Conservation (phyloP, 1,140 invertebrate genomes). For the Drosophila elegans region DNA sequence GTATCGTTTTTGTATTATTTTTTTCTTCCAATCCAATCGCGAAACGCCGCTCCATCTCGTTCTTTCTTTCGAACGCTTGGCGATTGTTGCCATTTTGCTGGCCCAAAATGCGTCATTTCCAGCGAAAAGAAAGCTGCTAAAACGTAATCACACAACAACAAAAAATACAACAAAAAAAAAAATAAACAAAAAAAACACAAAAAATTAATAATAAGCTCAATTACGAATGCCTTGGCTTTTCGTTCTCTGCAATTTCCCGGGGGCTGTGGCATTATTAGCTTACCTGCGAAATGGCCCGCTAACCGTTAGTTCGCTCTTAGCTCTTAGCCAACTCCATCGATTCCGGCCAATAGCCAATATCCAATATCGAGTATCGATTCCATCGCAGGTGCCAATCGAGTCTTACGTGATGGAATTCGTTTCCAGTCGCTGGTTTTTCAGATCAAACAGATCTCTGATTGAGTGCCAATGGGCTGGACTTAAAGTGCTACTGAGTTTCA, state of each 20-base stretch:
- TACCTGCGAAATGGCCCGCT: slow-evolving; percentile 40
- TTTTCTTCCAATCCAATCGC: slow-evolving; percentile 62
- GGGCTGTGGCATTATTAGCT: slow-evolving; percentile 31
- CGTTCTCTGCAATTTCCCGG: slow-evolving; percentile 50
- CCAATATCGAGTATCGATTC: not conserved
- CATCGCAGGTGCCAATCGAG: slow-evolving; percentile 50
- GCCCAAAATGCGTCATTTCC: slow-evolving; percentile 60
- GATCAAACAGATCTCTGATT: slow-evolving; percentile 7
- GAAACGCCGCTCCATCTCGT: slow-evolving; percentile 49
- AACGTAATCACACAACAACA: not conserved
- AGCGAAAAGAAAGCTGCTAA: slow-evolving; percentile 38
- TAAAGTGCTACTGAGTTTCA: slow-evolving; percentile 21
- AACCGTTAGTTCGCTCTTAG: slow-evolving; percentile 57
- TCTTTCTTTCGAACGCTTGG: slow-evolving; percentile 13
- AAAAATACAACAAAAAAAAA: not conserved
- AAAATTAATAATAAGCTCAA: slow-evolving; percentile 64
- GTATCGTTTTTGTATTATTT: not conserved
- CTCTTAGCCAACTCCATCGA: slow-evolving; percentile 21
- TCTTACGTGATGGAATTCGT: slow-evolving; percentile 44
- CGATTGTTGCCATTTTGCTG: slow-evolving; percentile 73
- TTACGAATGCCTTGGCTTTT: slow-evolving; percentile 40
- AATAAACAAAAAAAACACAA: slow-evolving; percentile 5
- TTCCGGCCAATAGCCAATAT: slow-evolving; percentile 7
- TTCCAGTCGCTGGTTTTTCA: no score
- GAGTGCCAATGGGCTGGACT: slow-evolving; percentile 24